Conservation (phyloP, 1,140 invertebrate species). For the Pseudobourletiella spinata region DNA sequence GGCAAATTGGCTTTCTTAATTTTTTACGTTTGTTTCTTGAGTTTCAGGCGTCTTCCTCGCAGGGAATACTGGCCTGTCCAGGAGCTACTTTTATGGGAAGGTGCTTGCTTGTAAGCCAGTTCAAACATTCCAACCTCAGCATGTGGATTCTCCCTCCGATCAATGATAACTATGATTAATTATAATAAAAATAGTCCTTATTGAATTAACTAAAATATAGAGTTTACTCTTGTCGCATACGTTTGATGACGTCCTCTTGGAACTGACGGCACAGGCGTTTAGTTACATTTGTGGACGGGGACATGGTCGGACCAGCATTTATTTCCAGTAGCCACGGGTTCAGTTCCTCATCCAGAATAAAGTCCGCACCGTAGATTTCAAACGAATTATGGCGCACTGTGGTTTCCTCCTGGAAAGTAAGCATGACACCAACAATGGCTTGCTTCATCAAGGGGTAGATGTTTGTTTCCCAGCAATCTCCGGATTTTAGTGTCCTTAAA, state of each 20-base stretch:
- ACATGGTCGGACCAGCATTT: conserved; percentile 83
- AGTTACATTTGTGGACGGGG: conserved; percentile 75
- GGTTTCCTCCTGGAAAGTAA: conserved; percentile 68
- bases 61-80: too few species aligned
- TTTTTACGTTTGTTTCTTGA: too few species aligned
- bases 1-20: too few species aligned
- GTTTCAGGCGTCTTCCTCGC: too few species aligned
- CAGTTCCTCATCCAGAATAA: conserved; percentile 78
- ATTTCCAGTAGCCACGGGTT: conserved; percentile 87
- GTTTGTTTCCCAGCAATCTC: conserved; percentile 62
- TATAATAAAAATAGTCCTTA: background rate
- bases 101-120: conserved; percentile 68
- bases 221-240: background rate
- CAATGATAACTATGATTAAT: conserved; percentile 78
- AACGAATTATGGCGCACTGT: conserved; percentile 78
- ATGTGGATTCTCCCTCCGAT: conserved; percentile 61
- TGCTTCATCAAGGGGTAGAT: conserved; percentile 84
- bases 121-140: conserved; percentile 78
- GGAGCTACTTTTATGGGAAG: too few species aligned
- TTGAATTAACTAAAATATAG: background rate
- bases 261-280: conserved; percentile 49
- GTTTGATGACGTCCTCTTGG: background rate
- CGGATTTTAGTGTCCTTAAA: too few species aligned
- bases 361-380: conserved; percentile 86
- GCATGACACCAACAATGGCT: conserved; percentile 70